A percentile compares a stretch with the other conserved stretches of the same genome.
Evolutionary conservation across 53 echinoderm and acorn worm genomes (phyloP).

Genomic region (Stichopus horrens): DNA sequence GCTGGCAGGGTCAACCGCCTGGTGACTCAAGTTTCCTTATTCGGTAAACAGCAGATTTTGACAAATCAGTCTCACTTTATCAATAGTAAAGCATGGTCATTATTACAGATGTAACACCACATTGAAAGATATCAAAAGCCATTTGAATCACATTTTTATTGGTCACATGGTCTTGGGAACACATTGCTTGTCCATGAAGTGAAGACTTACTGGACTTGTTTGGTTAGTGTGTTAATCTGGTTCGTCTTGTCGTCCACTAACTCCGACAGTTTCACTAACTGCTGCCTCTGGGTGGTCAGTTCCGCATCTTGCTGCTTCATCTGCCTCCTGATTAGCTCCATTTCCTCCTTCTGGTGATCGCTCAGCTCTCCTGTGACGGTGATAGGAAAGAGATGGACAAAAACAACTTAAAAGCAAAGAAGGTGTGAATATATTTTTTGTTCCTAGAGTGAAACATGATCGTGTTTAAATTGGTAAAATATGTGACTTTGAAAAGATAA

Average conservation of each 20-base stretch:
- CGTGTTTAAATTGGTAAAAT: no score
- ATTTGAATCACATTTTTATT: no score
- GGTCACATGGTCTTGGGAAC: no score
- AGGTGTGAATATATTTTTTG: background rate
- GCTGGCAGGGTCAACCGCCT: no score
- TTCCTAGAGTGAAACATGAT: background rate
- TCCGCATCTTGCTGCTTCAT: conserved; percentile 81
- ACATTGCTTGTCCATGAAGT: no score
- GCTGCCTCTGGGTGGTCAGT: conserved; percentile 92
- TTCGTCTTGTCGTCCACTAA: conserved; percentile 79
- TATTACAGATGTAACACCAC: no score
- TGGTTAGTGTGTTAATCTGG: conserved; percentile 61
- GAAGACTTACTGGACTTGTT: conserved; percentile 77
- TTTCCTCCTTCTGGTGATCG: conserved; percentile 86
- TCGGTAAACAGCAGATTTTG: no score
- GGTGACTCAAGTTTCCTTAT: no score
- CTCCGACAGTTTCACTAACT: conserved; percentile 94
- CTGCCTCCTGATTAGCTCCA: conserved; percentile 69
- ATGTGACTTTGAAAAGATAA: no score
- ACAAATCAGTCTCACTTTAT: no score
- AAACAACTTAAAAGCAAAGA: background rate
- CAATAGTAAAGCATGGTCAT: no score
- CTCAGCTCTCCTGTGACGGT: conserved; percentile 74
- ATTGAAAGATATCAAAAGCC: no score
- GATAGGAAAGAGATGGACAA: background rate